Base-by-base conservation (phyloP, 2,888 invertebrate genomes). In the Agrotis exclamationis region DNA sequence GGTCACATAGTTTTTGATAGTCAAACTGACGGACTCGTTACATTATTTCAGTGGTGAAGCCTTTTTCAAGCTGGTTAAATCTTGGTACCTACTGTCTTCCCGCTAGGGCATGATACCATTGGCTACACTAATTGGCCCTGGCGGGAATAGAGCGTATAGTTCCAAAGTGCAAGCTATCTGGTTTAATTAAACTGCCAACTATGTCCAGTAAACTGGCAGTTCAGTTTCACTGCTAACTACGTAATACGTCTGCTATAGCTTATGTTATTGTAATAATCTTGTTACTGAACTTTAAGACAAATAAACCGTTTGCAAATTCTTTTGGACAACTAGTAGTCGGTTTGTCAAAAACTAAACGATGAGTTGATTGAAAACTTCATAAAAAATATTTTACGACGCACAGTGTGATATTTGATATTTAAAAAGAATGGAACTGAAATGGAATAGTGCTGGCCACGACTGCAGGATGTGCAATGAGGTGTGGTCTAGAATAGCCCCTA, bases 151-250 rank as follows among this genome's bases (percentile, higher is more conserved):
- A 59, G 22, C 18, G 7, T n/a, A n/a, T 16, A 63, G 24, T 64
- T 39, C 33, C 3, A 16, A n/a, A 16, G 63, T 44, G n/a, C n/a
- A 20, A 56, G 20, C 57, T 22, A 63, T 63, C 4, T 20, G 57
- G 20, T 56, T 64, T 44, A 63, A 63, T 63, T 64, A 24, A 24
- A 63, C 11, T 63, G 63, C 44, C n/a, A 63, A 64, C 44, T 64
- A 63, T 63, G n/a, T 24, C 2, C 63, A 2, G 64, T 20, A 28
- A 18, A 45, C 44, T 45, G 16, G 24, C 24, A 63, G n/a, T 44
- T 63, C n/a, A 63, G 39, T 63, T 63, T 64, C 39, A 64, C 39
- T 63, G 39, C 13, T 44, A 28, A 16, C 57, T 39, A 39, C 33
- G 4, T 39, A 57, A 44, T n/a, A 28, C 20, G 64, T 44, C 16